A percentile compares a stretch with the other conserved stretches of the same genome.
phyloP scores from a whole-genome alignment of 2,113 vertebrate genomes.

The Semicossyphus pulcher region DNA sequence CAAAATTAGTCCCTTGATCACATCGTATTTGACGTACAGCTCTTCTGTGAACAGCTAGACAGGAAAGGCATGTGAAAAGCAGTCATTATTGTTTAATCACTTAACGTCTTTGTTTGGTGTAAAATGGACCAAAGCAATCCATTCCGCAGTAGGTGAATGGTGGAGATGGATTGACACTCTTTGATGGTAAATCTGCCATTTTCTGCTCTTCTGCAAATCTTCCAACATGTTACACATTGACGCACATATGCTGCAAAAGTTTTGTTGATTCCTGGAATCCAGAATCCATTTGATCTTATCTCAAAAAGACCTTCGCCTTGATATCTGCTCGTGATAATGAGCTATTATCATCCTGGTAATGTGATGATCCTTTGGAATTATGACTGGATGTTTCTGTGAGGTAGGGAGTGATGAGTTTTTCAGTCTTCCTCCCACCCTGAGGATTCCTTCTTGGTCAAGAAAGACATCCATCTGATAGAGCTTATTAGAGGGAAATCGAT shows the following conservation, averaged over 20 bases:
- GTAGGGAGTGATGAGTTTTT: background rate
- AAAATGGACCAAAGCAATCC: slow-evolving; percentile 37
- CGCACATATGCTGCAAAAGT: too few relatives aligned
- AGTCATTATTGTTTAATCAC: slow-evolving; percentile 27
- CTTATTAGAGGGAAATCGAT: too few relatives aligned
- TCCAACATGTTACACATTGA: too few relatives aligned
- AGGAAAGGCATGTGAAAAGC: slow-evolving; percentile 25
- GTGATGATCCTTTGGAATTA: background rate
- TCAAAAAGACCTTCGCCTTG: too few relatives aligned
- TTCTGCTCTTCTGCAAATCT: background rate
- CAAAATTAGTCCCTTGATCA: slow-evolving; percentile 47
- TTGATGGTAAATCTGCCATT: background rate
- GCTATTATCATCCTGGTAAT: background rate
- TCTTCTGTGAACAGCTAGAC: slow-evolving; percentile 27
- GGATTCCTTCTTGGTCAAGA: background rate
- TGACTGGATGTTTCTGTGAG: background rate
- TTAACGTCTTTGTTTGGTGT: slow-evolving; percentile 29
- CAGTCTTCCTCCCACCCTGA: background rate
- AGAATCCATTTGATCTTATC: too few relatives aligned
- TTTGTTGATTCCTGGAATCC: too few relatives aligned
- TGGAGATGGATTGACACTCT: background rate
- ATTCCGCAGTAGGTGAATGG: slow-evolving; percentile 19
- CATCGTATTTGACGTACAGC: slow-evolving; percentile 29
- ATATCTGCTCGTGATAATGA: background rate
- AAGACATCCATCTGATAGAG: background rate